Base-by-base conservation (phyloP, 2,113 vertebrate genomes). In the Pelusios castaneus region DNA sequence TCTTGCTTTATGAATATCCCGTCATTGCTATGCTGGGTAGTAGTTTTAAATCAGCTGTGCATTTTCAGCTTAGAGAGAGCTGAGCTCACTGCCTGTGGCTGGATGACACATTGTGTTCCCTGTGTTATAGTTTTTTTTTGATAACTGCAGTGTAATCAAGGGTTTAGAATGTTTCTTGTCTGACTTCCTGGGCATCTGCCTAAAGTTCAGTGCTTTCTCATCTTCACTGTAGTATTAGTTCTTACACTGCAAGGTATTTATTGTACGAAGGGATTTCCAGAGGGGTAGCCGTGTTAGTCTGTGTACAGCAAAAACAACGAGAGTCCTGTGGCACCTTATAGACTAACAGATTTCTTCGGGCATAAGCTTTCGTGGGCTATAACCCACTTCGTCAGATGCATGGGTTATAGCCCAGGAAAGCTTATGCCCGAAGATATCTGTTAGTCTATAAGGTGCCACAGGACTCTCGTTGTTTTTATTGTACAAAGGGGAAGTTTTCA, bases 101-200 rank as follows among this genome's bases (percentile, higher is more conserved):
- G 8, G 1, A 16, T 83, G 38, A 17, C 45, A 2, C 55, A 4
- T 58, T n/a, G 29, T 5, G 3, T 22, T 24, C 52, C 63, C 73
- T 16, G 17, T 19, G 5, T 41, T 51, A 8, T 10, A 6, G 14
- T n/a, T 76, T 8, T 0, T 5, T 76, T 8, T 0, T 5, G 78
- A 91, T 90, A 81, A 75, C 16, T 63, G 14, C 5, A 1, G 0
- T 31, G 1, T n/a, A 29, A 17, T 12, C 1, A 7, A 16, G 45
- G 43, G 67, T 45, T 55, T 2, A 0, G 3, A 31, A 6, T 2
- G 43, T 0, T 1, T 2, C 56, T 76, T 80, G 29, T 2, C 2
- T 77, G 41, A 2, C 80, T 89, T 85, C 52, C 67, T 63, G 29
- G 12, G 52, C 55, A 3, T 1, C 1, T 1, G 8, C 67, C 70